Base-by-base conservation (phyloP, 2,113 vertebrate genomes). In the Urocynchramus pylzowi region DNA sequence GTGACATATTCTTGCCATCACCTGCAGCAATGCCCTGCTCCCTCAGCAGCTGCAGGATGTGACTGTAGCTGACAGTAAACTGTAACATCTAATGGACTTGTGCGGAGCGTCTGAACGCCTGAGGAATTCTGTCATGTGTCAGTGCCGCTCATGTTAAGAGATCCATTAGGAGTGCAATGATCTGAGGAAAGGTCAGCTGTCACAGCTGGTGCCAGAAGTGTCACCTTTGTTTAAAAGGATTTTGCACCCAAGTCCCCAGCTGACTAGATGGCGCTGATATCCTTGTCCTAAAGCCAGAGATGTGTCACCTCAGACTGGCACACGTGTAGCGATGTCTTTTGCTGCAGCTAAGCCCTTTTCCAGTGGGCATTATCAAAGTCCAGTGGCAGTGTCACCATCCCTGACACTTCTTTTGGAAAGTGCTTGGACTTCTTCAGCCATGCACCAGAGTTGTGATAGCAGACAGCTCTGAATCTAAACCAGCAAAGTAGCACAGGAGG, bases 141-240 rank as follows among this genome's bases (percentile, higher is more conserved):
- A 97, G 78, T 53, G 67, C 65, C 27, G 41, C 83, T 98, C 96
- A 96, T 67, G 87, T 92, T 97, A 95, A 95, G 92, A 90, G 97
- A 97, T 95, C 94, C 87, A 95, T 97, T 97, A 97, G 89, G 83
- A 95, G 64, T 68, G 86, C 80, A 74, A 6, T 90, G 95, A 97
- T 97, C 89, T 96, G 84, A 94, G 87, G 85, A 98, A 98, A 97
- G 97, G 97, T 98, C 97, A 97, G 91, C 95, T 97, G 97, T 97
- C 97, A 95, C 74, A 82, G 18, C 91, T 67, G 68, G 85, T 86
- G 83, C 94, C 94, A 96, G 89, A 97, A 92, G 41, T 92, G 93
- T 96, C 96, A 97, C 97, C 96, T 96, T 71, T 82, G 52, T 87
- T 97, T 97, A 97, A 95, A 93, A 61, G 69, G 30, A 90, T 90